phyloP scores from a whole-genome alignment of 2,888 invertebrate species.

The Coleophora deauratella region DNA sequence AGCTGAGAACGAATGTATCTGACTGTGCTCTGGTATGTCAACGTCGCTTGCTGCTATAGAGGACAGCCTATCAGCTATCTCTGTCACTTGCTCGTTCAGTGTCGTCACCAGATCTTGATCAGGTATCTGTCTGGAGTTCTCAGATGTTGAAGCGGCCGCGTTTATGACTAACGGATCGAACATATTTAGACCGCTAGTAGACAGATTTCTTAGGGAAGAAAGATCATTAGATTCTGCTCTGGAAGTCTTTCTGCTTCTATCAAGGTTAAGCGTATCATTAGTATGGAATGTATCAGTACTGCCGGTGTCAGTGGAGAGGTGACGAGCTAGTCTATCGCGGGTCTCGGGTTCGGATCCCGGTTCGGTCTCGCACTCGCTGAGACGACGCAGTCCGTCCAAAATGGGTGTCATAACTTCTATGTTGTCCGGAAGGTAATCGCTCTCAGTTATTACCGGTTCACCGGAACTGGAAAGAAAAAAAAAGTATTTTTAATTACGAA shows the following conservation, averaged over 20 bases:
- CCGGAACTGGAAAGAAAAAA: slow-evolving; percentile 37
- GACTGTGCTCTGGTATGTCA: slow-evolving; percentile 46
- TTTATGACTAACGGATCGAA: slow-evolving; percentile 66
- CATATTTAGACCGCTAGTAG: slow-evolving; percentile 65
- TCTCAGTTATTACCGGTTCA: slow-evolving; percentile 54
- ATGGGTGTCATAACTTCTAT: slow-evolving; percentile 68
- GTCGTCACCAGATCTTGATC: slow-evolving; percentile 64
- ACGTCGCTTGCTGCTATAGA: slow-evolving; percentile 52
- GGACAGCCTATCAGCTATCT: slow-evolving; percentile 62
- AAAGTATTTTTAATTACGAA: neutral
- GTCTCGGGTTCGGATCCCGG: slow-evolving; percentile 31
- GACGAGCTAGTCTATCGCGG: slow-evolving; percentile 21
- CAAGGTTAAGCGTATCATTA: slow-evolving; percentile 22
- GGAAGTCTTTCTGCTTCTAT: slow-evolving; percentile 43
- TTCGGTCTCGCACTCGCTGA: slow-evolving; percentile 38
- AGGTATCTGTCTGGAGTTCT: slow-evolving; percentile 49
- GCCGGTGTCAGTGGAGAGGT: slow-evolving; percentile 29
- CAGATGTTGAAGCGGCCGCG: slow-evolving; percentile 47
- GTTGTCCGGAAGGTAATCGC: slow-evolving; percentile 63
- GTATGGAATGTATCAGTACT: slow-evolving; percentile 50
- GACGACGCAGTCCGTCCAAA: slow-evolving; percentile 54
- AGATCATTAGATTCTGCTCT: slow-evolving; percentile 49
- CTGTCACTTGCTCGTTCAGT: slow-evolving; percentile 65
- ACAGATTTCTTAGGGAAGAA: slow-evolving; percentile 55
- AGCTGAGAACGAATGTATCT: slow-evolving; percentile 60